A percentile compares a stretch with the other conserved stretches of the same genome.
Conservation (phyloP, 1,140 invertebrate genomes). For the Neotoxoptera formosana region DNA sequence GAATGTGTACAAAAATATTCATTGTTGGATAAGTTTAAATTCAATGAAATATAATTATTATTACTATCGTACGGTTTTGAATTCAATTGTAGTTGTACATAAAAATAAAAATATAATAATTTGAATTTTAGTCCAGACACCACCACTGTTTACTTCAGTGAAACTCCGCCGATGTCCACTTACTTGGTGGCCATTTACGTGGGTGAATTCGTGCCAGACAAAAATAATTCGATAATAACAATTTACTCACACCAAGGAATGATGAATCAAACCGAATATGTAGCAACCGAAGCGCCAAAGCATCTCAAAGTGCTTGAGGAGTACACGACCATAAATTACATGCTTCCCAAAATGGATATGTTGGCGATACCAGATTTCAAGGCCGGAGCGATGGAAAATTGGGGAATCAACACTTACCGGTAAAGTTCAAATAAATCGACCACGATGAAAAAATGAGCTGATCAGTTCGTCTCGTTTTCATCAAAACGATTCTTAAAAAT, state of each 20-base stretch:
- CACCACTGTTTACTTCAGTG: background rate
- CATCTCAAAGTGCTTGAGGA: conserved; percentile 61
- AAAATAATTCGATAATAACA: conserved; percentile 69
- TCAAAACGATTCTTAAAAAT: background rate
- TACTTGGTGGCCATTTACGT: conserved; percentile 78
- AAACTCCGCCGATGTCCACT: conserved; percentile 72
- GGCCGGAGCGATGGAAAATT: conserved; percentile 88
- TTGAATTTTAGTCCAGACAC: background rate
- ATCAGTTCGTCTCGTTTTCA: background rate
- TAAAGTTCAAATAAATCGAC: conserved; percentile 52
- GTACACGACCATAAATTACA: conserved; percentile 59
- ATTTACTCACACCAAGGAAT: conserved; percentile 76
- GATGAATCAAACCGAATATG: conserved; percentile 63
- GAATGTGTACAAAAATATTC: conserved; percentile 68
- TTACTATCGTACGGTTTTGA: background rate
- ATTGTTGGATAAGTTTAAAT: conserved; percentile 62
- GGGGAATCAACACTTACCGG: conserved; percentile 73
- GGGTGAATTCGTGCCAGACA: conserved; percentile 66
- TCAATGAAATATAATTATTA: background rate
- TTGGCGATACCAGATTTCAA: conserved; percentile 79
- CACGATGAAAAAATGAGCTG: background rate
- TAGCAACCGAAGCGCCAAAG: conserved; percentile 63
- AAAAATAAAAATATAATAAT: background rate
- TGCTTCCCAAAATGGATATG: conserved; percentile 69
- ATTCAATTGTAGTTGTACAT: background rate